A percentile compares a stretch with the other conserved stretches of the same genome.
phyloP scores from a whole-genome alignment of 2,113 vertebrate genomes.

The Macquaria ambigua region DNA sequence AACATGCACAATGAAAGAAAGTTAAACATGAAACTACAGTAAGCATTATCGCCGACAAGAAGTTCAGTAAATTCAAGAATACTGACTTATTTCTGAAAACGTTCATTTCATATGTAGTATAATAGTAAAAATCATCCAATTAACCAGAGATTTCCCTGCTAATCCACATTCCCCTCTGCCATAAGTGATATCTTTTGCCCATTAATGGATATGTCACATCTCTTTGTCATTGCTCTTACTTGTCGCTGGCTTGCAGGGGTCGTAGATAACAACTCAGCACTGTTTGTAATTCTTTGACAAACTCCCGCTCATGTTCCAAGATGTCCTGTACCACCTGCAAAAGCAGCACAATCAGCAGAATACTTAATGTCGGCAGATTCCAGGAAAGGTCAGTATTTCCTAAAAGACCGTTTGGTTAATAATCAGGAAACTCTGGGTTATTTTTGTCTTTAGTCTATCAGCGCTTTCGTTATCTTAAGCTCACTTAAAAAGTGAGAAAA shows the following conservation, averaged over 20 bases:
- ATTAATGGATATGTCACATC: neutral
- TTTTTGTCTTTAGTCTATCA: neutral
- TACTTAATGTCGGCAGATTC: neutral
- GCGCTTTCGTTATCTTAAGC: neutral
- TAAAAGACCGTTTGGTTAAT: neutral
- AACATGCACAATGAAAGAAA: too few species aligned
- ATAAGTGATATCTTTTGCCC: neutral
- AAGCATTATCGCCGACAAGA: neutral
- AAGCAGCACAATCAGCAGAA: conserved; percentile 27
- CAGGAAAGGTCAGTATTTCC: neutral
- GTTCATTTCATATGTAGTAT: neutral
- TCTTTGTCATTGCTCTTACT: conserved; percentile 87
- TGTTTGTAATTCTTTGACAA: conserved; percentile 94
- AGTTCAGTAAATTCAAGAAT: neutral
- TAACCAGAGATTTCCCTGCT: neutral
- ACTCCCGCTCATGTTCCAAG: conserved; percentile 96
- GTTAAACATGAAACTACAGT: neutral
- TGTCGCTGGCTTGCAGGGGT: conserved; percentile 93
- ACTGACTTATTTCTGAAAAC: neutral
- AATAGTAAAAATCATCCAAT: neutral
- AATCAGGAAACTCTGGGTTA: neutral
- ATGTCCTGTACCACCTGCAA: conserved; percentile 96
- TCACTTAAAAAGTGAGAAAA: neutral
- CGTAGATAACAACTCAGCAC: conserved; percentile 93
- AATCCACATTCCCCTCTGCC: neutral